These are phyloP conservation scores for Tragelaphus scriptus DNA, from an alignment of 2,113 vertebrate species.

Conservation along the genomic window DNA sequence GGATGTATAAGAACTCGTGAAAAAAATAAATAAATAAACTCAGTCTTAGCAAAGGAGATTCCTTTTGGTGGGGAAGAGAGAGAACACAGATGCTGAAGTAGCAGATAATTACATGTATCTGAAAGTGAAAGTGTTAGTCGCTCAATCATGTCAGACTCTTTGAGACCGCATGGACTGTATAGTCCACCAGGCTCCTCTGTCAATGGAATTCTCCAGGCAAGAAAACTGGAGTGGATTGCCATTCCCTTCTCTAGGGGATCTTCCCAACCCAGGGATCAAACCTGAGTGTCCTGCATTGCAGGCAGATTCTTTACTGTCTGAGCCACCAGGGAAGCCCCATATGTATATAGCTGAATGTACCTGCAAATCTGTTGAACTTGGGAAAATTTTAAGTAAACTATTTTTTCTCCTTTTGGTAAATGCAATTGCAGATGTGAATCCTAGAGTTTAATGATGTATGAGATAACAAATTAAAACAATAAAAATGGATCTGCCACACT, in stretches of 20 bases:
- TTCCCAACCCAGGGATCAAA: neutral
- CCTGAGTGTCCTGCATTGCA: neutral
- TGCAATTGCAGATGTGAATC: neutral
- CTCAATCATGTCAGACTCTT: neutral
- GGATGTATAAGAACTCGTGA: neutral
- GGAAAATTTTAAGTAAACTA: neutral
- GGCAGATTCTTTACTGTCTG: neutral
- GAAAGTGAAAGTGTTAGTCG: neutral
- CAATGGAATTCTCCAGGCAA: neutral
- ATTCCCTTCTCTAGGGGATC: neutral
- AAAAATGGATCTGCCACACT: neutral
- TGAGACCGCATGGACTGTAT: neutral
- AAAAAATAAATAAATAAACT: neutral
- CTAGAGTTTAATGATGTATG: neutral
- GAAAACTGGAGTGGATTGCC: neutral
- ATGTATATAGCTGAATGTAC: neutral
- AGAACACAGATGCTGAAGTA: neutral
- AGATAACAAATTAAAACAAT: constrained; percentile 18
- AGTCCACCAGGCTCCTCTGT: neutral
- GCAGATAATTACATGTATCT: neutral
- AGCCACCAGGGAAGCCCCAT: neutral
- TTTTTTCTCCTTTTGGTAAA: neutral
- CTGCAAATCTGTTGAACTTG: neutral
- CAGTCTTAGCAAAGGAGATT: neutral
- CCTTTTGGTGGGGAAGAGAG: neutral